A percentile compares a stretch with the other conserved stretches of the same genome.
Evolutionary conservation across 2,888 invertebrate genomes (phyloP).

Genomic region (Labia minor): DNA sequence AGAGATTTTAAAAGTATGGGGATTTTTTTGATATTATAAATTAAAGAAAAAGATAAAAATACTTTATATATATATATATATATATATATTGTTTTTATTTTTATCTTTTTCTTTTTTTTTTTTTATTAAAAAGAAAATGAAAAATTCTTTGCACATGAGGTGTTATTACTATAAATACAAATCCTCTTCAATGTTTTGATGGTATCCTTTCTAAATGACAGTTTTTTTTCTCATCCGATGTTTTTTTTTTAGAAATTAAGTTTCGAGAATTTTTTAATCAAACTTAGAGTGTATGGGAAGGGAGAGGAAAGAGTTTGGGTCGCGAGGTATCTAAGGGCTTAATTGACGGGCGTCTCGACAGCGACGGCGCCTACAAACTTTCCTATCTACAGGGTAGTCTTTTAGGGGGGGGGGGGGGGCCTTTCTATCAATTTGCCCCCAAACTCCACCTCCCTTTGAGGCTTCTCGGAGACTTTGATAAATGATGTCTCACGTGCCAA

Average conservation of each 20-base stretch:
- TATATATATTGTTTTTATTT: too few species aligned
- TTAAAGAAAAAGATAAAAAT: too few species aligned
- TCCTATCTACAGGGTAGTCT: neutral
- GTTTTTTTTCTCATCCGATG: neutral
- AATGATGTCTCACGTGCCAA: slow-evolving; percentile 7
- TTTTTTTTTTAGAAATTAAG: neutral
- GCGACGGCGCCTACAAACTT: slow-evolving; percentile 13
- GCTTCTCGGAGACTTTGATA: neutral
- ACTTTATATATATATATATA: too few species aligned
- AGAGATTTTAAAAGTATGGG: too few species aligned
- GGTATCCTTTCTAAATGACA: too few species aligned
- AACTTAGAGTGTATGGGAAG: neutral
- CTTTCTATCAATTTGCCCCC: slow-evolving; percentile 8
- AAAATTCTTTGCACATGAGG: too few species aligned
- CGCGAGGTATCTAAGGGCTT: neutral
- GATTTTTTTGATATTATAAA: too few species aligned
- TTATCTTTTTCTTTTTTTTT: too few species aligned
- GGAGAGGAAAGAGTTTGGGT: neutral
- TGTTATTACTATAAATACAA: too few species aligned
- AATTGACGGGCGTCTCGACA: neutral
- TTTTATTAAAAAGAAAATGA: too few species aligned
- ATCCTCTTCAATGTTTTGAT: too few species aligned
- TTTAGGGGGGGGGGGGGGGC: neutral
- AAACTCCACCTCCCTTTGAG: neutral
- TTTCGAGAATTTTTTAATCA: neutral